Evolutionary conservation across 2,888 invertebrate species (phyloP), one percentile per base, ranked within the genome.

Genomic region (Heteropelma amictum): DNA sequence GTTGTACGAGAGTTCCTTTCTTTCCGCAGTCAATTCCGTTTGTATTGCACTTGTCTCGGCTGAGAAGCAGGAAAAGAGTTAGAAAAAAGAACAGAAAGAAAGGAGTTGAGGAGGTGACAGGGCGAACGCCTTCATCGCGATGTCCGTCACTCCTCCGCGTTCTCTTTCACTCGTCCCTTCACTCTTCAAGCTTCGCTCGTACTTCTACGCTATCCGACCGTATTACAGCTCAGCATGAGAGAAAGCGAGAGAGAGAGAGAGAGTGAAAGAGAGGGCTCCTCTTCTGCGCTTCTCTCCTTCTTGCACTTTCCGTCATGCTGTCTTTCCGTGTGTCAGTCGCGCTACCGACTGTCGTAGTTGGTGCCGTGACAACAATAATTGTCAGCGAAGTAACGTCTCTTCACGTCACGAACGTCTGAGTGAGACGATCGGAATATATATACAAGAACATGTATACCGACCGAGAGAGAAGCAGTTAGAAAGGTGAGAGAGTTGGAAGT

Each of bases 361-460:
- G 78, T 77, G 71, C 83, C 80, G 81, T 84, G 86, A 86, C 87
- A 86, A 87, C 87, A 86, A 87, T 88, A 88, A 88, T 88, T 86
- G 87, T 88, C 86, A 85, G 84, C 81, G 83, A 86, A 82, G 85
- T 83, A 85, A 84, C 84, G 82, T 85, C 84, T 83, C 82, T 77
- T 78, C 72, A 69, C 78, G 78, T 78, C 77, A 73, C 64, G 73
- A 69, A 74, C 72, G 68, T 70, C 76, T 67, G 75, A 78, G 72
- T 60, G 72, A 79, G 71, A 76, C 74, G 72, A 75, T 78, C 70
- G 79, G 78, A 75, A 77, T 70, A 72, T 70, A 79, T 64, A 76
- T 70, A 72, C 74, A 69, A 19, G 63, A 33, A 23, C 14, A 61
- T 28, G 35, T 26, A 23, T 54, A 33, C 5, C 49, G 67, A 51